These are phyloP conservation scores for Bembecia ichneumoniformis DNA, from an alignment of 2,888 invertebrate species.

Conservation along the genomic window DNA sequence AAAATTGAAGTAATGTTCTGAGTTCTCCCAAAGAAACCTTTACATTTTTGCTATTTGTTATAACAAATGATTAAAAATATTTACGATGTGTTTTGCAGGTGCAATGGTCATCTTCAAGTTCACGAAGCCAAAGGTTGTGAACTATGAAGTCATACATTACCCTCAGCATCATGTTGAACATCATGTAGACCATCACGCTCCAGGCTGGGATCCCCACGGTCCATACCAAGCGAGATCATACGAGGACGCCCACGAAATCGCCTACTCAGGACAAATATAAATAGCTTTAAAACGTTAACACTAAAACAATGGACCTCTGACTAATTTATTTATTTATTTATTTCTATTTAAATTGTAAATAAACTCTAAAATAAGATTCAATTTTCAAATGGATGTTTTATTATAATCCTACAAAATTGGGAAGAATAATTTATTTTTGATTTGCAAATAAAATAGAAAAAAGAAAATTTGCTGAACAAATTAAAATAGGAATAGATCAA, in stretches of 20 bases:
- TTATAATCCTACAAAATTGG: conserved; percentile 10
- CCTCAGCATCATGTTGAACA: conserved; percentile 81
- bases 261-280: conserved; percentile 71
- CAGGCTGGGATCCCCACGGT: conserved; percentile 70
- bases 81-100: conserved; percentile 27
- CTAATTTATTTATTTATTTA: conserved; percentile 63
- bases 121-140: conserved; percentile 88
- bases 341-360: conserved; percentile 51
- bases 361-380: conserved; percentile 59
- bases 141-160: conserved; percentile 90
- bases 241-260: conserved; percentile 72
- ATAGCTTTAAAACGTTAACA: conserved; percentile 26
- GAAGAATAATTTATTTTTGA: no score
- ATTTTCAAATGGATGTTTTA: conserved; percentile 23
- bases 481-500: no score
- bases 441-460: no score
- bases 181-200: conserved; percentile 73
- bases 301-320: conserved; percentile 50
- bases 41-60: neutral
- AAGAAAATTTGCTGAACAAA: no score
- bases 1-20: neutral
- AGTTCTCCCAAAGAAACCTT: neutral
- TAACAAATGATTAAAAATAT: neutral
- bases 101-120: conserved; percentile 90
- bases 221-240: conserved; percentile 75